These are phyloP conservation scores for Pelobates fuscus DNA, from an alignment of 2,113 vertebrate genomes.

Conservation along the genomic window DNA sequence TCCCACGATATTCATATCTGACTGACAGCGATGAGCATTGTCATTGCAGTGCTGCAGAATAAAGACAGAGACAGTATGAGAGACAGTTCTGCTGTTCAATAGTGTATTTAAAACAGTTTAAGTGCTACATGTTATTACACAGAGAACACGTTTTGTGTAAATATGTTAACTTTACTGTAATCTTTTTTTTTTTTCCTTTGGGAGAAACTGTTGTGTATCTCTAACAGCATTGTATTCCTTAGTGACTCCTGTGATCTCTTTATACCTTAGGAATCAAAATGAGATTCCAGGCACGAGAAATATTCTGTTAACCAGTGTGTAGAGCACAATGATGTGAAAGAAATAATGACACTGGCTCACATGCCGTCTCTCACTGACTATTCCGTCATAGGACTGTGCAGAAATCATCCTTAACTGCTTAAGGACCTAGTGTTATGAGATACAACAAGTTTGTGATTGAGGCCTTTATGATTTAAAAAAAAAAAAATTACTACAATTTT, in stretches of 20 bases:
- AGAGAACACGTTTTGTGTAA: neutral
- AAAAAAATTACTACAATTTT: too few relatives aligned
- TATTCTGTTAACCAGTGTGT: neutral
- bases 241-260: neutral
- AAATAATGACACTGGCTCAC: neutral
- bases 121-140: neutral
- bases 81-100: conserved; percentile 6
- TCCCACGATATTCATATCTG: conserved; percentile 98
- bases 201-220: neutral
- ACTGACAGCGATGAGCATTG: conserved; percentile 92
- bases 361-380: neutral
- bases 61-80: conserved; percentile 47
- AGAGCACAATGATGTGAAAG: neutral
- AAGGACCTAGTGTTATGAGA: too few relatives aligned
- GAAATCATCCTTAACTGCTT: too few relatives aligned
- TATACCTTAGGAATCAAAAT: neutral
- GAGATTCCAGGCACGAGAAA: neutral
- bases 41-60: conserved; percentile 89
- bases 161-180: neutral
- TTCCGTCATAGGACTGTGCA: neutral
- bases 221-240: neutral
- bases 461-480: too few relatives aligned
- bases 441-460: too few relatives aligned
- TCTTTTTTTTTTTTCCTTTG: neutral
- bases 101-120: neutral